These are phyloP conservation scores for Aromia moschata DNA, from an alignment of 2,888 invertebrate species.

Conservation along the genomic window DNA sequence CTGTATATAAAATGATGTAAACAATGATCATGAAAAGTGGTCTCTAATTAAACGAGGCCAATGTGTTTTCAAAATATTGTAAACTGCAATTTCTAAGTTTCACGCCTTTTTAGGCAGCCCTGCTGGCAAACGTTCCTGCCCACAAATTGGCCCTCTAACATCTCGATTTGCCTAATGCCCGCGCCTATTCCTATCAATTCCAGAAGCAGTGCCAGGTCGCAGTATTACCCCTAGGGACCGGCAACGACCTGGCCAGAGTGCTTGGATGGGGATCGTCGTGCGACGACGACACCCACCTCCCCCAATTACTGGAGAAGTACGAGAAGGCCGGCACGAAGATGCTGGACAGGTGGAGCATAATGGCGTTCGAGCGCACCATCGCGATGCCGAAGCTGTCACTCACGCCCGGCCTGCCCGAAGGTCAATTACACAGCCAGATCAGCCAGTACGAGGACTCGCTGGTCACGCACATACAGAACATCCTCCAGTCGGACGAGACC, in stretches of 20 bases:
- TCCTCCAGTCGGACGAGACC: slow-evolving; percentile 84
- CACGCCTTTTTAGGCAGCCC: no score
- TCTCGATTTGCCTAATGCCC: no score
- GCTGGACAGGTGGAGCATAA: slow-evolving; percentile 95
- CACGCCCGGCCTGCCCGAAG: slow-evolving; percentile 64
- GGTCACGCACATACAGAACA: slow-evolving; percentile 83
- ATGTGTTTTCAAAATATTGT: no score
- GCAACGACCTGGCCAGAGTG: slow-evolving; percentile 95
- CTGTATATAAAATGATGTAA: no score
- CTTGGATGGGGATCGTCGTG: slow-evolving; percentile 97
- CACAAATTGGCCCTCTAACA: no score
- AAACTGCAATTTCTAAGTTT: no score
- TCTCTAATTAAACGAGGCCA: no score
- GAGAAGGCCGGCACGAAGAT: slow-evolving; percentile 98
- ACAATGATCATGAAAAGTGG: no score
- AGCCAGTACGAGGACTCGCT: slow-evolving; percentile 81
- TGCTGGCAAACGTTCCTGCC: no score
- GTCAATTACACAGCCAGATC: slow-evolving; percentile 66
- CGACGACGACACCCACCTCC: slow-evolving; percentile 93
- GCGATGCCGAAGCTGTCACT: slow-evolving; percentile 67
- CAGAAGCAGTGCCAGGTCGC: slow-evolving; percentile 95
- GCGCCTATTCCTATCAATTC: no score
- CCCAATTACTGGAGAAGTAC: slow-evolving; percentile 90
- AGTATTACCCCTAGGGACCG: slow-evolving; percentile 94
- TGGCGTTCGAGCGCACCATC: slow-evolving; percentile 86